Conservation (phyloP, 2,113 vertebrate genomes). For the Ammodytes marinus region DNA sequence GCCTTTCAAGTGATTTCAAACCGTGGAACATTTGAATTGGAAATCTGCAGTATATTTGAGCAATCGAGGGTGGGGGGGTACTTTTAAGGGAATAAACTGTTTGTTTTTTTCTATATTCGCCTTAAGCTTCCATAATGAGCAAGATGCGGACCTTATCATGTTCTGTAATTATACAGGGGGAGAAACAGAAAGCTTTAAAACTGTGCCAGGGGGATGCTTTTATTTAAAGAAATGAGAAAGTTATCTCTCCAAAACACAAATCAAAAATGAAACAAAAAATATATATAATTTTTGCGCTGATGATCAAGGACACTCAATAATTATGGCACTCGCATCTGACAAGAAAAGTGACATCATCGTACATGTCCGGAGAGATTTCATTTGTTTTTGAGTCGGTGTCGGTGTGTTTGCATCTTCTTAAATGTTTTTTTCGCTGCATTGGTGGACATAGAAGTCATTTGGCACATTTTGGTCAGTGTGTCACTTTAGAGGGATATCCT, state of each 20-base stretch:
- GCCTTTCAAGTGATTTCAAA: conserved; percentile 76
- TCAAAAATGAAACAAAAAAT: conserved; percentile 59
- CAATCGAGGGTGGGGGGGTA: conserved; percentile 75
- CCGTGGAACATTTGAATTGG: conserved; percentile 65
- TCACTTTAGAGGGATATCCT: conserved; percentile 45
- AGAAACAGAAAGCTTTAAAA: conserved; percentile 60
- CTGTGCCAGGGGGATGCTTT: conserved; percentile 67
- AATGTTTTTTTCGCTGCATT: conserved; percentile 41
- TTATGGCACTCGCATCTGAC: conserved; percentile 29
- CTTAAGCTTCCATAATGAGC: conserved; percentile 80
- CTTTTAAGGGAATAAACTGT: conserved; percentile 66
- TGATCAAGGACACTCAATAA: conserved; percentile 58
- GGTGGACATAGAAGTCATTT: conserved; percentile 39
- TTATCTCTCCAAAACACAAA: conserved; percentile 80
- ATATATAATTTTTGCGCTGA: conserved; percentile 27
- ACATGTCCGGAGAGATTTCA: conserved; percentile 19
- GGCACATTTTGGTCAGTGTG: conserved; percentile 47
- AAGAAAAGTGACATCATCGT: conserved; percentile 17
- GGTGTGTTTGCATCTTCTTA: conserved; percentile 40
- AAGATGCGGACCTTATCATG: conserved; percentile 72
- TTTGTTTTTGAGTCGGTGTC: conserved; percentile 36
- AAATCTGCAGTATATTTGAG: conserved; percentile 55
- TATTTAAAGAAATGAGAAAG: conserved; percentile 60
- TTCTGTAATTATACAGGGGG: conserved; percentile 37
- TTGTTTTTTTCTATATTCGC: conserved; percentile 76